These are phyloP conservation scores for Adelges cooleyi DNA, from an alignment of 1,140 invertebrate species.

Conservation along the genomic window DNA sequence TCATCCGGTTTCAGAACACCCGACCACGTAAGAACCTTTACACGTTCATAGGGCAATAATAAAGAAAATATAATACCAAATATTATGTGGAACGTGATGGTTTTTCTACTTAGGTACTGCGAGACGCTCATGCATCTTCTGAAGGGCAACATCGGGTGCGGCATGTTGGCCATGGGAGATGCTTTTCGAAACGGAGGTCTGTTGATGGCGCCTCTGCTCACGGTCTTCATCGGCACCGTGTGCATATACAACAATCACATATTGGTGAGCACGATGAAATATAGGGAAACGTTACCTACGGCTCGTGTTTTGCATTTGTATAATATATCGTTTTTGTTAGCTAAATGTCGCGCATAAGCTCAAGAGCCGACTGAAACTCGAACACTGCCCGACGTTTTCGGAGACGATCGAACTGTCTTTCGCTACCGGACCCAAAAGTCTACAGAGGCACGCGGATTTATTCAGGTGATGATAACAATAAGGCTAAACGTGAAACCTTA, in stretches of 20 bases:
- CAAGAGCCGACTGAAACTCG: slow-evolving; percentile 23
- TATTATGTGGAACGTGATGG: no score
- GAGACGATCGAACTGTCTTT: slow-evolving; percentile 28
- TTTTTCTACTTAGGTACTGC: slow-evolving; percentile 55
- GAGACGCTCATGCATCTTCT: slow-evolving; percentile 75
- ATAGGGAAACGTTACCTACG: no score
- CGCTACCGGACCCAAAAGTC: slow-evolving; percentile 24
- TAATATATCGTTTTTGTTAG: background rate
- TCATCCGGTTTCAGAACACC: slow-evolving; percentile 20
- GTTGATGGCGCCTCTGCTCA: slow-evolving; percentile 61
- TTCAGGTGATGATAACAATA: no score
- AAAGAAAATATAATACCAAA: no score
- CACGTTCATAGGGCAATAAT: no score
- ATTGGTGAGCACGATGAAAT: slow-evolving; percentile 47
- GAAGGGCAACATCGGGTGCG: slow-evolving; percentile 80
- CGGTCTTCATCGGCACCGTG: slow-evolving; percentile 60
- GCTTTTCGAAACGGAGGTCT: slow-evolving; percentile 77
- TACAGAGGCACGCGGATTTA: slow-evolving; percentile 16
- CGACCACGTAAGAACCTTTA: background rate
- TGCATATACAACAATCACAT: slow-evolving; percentile 80
- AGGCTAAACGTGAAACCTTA: no score
- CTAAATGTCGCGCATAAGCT: slow-evolving; percentile 24
- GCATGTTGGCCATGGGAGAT: slow-evolving; percentile 81
- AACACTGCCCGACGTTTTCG: slow-evolving; percentile 27
- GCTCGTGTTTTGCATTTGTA: no score